Percentiles rank a stretch among this genome's conserved stretches.
phyloP scores from a whole-genome alignment of 2,113 vertebrate genomes.

The Phrynosoma blainvillii region DNA sequence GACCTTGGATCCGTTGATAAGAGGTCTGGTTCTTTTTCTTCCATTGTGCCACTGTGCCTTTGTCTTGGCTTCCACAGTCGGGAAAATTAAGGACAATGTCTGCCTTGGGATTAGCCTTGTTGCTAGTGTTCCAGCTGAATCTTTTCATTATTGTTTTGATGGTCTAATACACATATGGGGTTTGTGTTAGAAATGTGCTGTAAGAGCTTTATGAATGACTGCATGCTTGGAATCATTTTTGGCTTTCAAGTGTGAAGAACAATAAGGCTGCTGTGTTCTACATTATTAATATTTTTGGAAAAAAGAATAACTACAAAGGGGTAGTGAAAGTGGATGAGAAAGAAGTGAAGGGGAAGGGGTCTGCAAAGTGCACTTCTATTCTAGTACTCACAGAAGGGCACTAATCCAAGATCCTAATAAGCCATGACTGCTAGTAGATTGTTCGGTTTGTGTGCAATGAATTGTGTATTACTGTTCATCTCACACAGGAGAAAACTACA shows the following conservation, averaged over 20 bases:
- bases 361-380: not conserved
- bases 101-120: conserved; percentile 5
- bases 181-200: conserved; percentile 18
- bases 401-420: not conserved
- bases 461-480: not conserved
- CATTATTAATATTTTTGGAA: not conserved
- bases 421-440: not conserved
- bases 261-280: not conserved
- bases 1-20: conserved; percentile 31
- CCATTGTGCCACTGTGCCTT: not conserved
- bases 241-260: not conserved
- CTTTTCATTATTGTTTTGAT: conserved; percentile 16
- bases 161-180: not conserved
- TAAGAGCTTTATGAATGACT: conserved; percentile 18
- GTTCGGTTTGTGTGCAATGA: not conserved
- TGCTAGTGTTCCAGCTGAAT: conserved; percentile 16
- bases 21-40: not conserved
- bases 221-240: not conserved
- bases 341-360: not conserved
- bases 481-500: not conserved
- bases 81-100: not conserved
- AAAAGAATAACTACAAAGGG: not conserved
- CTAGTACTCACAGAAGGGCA: not conserved
- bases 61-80: conserved; percentile 16
- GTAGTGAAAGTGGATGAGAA: not conserved